Percentiles rank a stretch among this genome's conserved stretches.
These are phyloP conservation scores for Trichechus manatus DNA, from an alignment of 2,113 vertebrate species.

Conservation along the genomic window DNA sequence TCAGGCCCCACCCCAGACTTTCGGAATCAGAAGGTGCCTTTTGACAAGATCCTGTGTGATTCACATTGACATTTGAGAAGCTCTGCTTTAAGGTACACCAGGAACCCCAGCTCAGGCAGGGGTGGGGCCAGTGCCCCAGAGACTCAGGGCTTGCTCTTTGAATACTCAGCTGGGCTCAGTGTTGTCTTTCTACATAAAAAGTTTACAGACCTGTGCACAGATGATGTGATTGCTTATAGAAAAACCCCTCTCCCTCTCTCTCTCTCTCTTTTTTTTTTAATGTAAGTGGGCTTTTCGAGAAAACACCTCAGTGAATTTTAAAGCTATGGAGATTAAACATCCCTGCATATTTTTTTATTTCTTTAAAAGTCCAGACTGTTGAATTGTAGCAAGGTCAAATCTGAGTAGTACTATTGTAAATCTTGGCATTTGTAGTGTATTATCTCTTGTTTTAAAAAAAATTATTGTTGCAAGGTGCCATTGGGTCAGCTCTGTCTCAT, in stretches of 20 bases:
- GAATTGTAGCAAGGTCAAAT: neutral
- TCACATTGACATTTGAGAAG: neutral
- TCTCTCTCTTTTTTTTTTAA: neutral
- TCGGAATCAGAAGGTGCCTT: neutral
- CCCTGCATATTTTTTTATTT: neutral
- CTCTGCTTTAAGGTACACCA: slow-evolving; percentile 18
- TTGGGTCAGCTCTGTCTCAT: no score
- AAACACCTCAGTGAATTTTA: neutral
- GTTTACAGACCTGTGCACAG: neutral
- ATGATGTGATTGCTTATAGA: neutral
- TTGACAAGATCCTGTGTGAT: neutral
- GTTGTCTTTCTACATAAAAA: neutral
- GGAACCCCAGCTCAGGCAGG: neutral
- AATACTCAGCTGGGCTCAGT: neutral
- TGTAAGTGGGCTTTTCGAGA: neutral
- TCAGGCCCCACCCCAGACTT: neutral
- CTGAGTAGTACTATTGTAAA: neutral
- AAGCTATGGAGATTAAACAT: neutral
- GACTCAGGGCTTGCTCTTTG: neutral
- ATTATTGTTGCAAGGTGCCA: neutral
- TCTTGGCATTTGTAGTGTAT: neutral
- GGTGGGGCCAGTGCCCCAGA: neutral
- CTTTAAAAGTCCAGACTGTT: neutral
- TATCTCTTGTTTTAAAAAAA: neutral
- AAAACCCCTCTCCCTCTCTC: neutral